Base-by-base conservation (phyloP, 2,888 invertebrate genomes). In the Limnephilus auricula region DNA sequence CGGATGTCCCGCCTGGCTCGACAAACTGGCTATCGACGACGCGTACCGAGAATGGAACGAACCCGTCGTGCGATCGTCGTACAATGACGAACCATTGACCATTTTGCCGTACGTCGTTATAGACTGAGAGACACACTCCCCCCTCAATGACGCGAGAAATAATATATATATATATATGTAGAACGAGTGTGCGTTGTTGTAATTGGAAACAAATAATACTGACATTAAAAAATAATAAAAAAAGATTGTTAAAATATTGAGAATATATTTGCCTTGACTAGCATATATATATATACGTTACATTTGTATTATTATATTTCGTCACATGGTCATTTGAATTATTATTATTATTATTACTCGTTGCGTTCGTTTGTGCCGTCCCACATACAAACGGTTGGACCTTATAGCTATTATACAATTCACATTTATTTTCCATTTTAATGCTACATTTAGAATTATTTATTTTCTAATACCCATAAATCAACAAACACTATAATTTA, bases 61-160 rank as follows among this genome's bases (percentile, higher is more conserved):
- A 96, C 97, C 98, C 94, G 97, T 98, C 93, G 97, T 97, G 94
- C 96, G 97, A 94, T 96, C 96, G 94, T 97, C 98, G 93, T 97
- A 97, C 94, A 97, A 98, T 94, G 98, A 97, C 94, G 97, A 98
- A 95, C 96, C 97, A 94, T 97, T 99, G 95, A 97, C 98, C 95
- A 98, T 99, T 96, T 97, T 99, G 97, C 99, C 99, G 96, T 99
- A 99, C 96, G 99, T 99, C 96, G 98, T 99, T 95, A 98, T 99
- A 96, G 99, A 99, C 97, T 99, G 96, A 97, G 82, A 34, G 10
- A n/a, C 65, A 18, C 50, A 18, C 31, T 32, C 80, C 65, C 9
- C 80, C 65, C 25, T 18, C 65, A 65, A 65, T 65, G 9, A 65
- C 65, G 25, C 25, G 65, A n/a, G 65, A 65, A 32, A 34, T 34